A percentile compares a stretch with the other conserved stretches of the same genome.
These are phyloP conservation scores for Tiaroga cobitis DNA, from an alignment of 2,797 vertebrate genomes.

Conservation along the genomic window DNA sequence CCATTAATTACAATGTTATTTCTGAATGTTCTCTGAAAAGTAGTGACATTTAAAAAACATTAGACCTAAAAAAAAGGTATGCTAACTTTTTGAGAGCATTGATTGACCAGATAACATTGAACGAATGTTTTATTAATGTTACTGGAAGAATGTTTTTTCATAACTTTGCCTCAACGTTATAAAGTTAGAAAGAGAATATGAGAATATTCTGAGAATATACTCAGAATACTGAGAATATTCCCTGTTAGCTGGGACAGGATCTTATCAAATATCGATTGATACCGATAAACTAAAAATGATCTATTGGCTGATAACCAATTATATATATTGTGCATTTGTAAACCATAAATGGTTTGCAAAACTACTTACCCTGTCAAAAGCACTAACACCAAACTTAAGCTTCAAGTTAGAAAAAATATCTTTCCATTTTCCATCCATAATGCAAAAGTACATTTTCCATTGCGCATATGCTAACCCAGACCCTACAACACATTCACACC, in stretches of 20 bases:
- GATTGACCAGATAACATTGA: not conserved
- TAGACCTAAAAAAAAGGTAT: not conserved
- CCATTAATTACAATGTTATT: not conserved
- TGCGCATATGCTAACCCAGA: conserved; percentile 2
- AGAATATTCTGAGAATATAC: no score
- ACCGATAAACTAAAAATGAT: not conserved
- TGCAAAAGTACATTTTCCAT: conserved; percentile 20
- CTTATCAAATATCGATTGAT: not conserved
- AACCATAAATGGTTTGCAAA: not conserved
- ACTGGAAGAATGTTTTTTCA: not conserved
- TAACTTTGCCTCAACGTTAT: not conserved
- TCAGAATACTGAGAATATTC: not conserved
- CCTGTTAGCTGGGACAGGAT: not conserved
- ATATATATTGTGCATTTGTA: not conserved
- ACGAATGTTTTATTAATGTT: not conserved
- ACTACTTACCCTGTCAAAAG: not conserved
- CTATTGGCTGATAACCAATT: not conserved
- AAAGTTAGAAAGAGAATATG: no score
- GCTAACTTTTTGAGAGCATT: not conserved
- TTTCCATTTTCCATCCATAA: not conserved
- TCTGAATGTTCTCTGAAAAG: not conserved
- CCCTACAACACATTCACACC: not conserved
- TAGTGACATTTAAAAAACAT: not conserved
- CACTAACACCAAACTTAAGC: not conserved
- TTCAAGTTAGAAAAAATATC: not conserved